phyloP scores from a whole-genome alignment of 2,797 vertebrate species.

The Naso thynnoides region DNA sequence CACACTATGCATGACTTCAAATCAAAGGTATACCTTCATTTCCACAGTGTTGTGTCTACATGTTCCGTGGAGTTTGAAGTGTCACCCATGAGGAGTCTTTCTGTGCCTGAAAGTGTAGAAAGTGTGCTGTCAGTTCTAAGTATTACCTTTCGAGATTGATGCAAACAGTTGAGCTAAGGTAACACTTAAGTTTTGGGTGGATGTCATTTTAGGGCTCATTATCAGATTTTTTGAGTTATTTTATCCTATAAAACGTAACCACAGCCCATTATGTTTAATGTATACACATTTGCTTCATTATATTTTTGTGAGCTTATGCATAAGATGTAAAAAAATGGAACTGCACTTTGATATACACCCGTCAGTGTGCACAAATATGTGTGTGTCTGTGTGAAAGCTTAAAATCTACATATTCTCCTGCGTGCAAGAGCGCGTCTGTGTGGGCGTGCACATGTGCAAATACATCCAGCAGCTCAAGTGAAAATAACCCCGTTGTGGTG shows the following conservation, averaged over 20 bases:
- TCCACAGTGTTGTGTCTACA: constrained; percentile 63
- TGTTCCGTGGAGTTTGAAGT: constrained; percentile 53
- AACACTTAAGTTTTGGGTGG: constrained; percentile 21
- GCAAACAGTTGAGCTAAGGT: constrained; percentile 52
- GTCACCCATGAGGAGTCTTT: constrained; percentile 44
- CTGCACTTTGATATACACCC: constrained; percentile 33
- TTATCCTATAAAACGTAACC: constrained; percentile 49
- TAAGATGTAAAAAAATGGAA: constrained; percentile 44
- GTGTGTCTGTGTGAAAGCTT: constrained; percentile 48
- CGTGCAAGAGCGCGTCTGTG: constrained; percentile 27
- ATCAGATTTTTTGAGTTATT: constrained; percentile 46
- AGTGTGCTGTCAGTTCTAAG: constrained; percentile 28
- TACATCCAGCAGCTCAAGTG: constrained; percentile 59
- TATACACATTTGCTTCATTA: neutral
- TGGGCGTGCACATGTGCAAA: constrained; percentile 51
- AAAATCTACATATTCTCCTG: constrained; percentile 30
- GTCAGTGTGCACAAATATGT: constrained; percentile 44
- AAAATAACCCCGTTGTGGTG: constrained; percentile 62
- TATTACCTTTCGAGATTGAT: constrained; percentile 7
- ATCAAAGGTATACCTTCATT: constrained; percentile 56
- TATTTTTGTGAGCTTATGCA: constrained; percentile 42
- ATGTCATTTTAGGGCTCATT: constrained; percentile 23
- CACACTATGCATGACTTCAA: constrained; percentile 62
- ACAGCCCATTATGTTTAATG: constrained; percentile 34
- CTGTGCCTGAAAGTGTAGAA: constrained; percentile 46